phyloP scores from a whole-genome alignment of 92 coral and sea anemone species.

The Umimayanthus chanpuru region DNA sequence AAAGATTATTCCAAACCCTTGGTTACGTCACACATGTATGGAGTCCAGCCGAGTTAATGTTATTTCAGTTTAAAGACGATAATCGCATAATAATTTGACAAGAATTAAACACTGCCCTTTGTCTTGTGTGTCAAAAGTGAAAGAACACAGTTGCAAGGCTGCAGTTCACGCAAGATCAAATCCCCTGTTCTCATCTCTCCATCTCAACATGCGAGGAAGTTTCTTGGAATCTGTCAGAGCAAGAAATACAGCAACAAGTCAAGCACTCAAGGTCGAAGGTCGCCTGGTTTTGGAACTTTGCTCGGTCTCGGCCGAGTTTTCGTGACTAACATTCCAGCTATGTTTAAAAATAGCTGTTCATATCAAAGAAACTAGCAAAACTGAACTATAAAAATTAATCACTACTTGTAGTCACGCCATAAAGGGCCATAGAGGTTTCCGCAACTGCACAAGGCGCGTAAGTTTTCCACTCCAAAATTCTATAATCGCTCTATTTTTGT shows the following conservation, averaged over 20 bases:
- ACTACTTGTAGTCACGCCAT: too few species aligned
- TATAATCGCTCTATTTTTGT: too few species aligned
- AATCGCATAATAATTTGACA: background rate
- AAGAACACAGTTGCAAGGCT: background rate
- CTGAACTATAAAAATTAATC: too few species aligned
- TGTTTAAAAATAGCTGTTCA: too few species aligned
- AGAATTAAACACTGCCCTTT: background rate
- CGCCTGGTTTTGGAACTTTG: background rate
- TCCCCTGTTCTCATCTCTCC: background rate
- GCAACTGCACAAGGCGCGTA: too few species aligned
- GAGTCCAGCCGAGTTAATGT: background rate
- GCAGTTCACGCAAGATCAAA: background rate
- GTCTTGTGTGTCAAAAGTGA: background rate
- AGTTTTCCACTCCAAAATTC: too few species aligned
- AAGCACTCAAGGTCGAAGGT: background rate
- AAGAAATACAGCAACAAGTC: background rate
- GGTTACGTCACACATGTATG: background rate
- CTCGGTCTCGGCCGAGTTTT: too few species aligned
- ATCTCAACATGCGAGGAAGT: background rate
- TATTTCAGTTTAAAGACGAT: background rate
- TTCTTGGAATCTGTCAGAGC: background rate
- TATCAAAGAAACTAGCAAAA: too few species aligned
- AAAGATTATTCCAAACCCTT: background rate
- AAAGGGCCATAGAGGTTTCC: too few species aligned
- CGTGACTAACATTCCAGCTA: too few species aligned